Percentiles rank a stretch among this genome's conserved stretches.
Evolutionary conservation across 2,113 vertebrate species (phyloP).

Genomic region (Microtus richardsoni): DNA sequence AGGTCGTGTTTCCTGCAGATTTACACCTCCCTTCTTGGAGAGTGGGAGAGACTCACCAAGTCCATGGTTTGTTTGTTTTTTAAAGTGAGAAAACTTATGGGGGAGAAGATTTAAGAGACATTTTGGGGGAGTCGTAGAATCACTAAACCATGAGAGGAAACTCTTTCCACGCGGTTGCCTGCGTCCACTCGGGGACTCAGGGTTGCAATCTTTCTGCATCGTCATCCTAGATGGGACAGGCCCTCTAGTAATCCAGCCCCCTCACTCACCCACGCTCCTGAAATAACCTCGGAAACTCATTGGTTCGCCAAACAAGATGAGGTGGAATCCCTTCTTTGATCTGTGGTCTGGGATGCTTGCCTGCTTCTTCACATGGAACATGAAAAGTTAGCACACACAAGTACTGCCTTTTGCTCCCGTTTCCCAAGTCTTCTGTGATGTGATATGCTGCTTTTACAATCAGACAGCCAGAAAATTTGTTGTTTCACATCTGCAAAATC

Average conservation of each 20-base stretch:
- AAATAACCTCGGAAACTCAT: neutral
- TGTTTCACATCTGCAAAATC: neutral
- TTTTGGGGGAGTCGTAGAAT: neutral
- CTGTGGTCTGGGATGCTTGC: neutral
- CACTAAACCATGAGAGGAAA: neutral
- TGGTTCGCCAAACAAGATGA: neutral
- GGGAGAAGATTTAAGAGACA: neutral
- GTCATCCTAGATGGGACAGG: neutral
- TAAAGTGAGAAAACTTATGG: neutral
- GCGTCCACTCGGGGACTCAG: too few relatives aligned
- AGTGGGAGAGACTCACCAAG: neutral
- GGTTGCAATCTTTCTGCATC: too few relatives aligned
- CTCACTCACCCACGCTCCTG: neutral
- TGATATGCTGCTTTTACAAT: neutral
- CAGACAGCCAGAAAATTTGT: neutral
- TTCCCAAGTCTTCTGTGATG: neutral
- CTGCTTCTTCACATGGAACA: neutral
- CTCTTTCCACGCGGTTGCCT: neutral
- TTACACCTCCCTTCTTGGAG: neutral
- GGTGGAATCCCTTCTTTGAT: neutral
- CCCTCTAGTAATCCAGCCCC: neutral
- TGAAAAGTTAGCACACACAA: neutral
- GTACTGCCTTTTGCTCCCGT: neutral
- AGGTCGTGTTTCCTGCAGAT: neutral
- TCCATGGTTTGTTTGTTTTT: neutral